Evolutionary conservation across 2,113 vertebrate species (phyloP), one percentile per base, ranked within the genome.

Genomic region (Saccopteryx leptura): DNA sequence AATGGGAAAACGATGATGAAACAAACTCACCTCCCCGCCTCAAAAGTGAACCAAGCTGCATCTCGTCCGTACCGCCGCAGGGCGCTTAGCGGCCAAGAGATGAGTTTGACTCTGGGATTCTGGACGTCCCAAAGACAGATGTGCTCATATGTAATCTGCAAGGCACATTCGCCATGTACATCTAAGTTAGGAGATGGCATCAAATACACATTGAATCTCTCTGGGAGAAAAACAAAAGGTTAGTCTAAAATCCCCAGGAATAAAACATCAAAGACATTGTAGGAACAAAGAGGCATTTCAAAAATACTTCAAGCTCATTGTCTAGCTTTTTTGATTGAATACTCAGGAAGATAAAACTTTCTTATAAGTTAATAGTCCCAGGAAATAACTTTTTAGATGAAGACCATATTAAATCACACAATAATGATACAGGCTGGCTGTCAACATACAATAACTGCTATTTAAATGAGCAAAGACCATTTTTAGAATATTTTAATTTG

Each of bases 121-220:
- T 98, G 99, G 96, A 98, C 92, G 97, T 99, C 98, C 98, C 99
- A 99, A 97, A 99, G 98, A 96, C 98, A 99, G 98, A 99, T 99
- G 92, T 98, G 98, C 98, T 99, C 98, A 97, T 97, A 98, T 75
- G 99, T 99, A 97, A 99, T 99, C 98, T 99, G 99, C 97, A 99
- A 98, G 97, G 99, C 98, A 98, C 99, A 99, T 98, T 99, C 99
- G 97, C 99, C 99, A 96, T 99, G 99, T 96, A 99, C 98, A 98
- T 99, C 98, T 98, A 99, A 98, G 98, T 98, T 99, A 98, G 99
- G 99, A 96, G 98, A 99, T 96, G 99, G 99, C 98, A 99, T 99
- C 98, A 99, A 98, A 98, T 99, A 99, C 98, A 99, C 99, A 98
- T 98, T 98, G 98, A 99, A 99, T 98, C 98, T 98, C 98, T 99